A percentile compares a stretch with the other conserved stretches of the same genome.
phyloP scores from a whole-genome alignment of 2,797 vertebrate genomes.

The Phalanger gymnotis region DNA sequence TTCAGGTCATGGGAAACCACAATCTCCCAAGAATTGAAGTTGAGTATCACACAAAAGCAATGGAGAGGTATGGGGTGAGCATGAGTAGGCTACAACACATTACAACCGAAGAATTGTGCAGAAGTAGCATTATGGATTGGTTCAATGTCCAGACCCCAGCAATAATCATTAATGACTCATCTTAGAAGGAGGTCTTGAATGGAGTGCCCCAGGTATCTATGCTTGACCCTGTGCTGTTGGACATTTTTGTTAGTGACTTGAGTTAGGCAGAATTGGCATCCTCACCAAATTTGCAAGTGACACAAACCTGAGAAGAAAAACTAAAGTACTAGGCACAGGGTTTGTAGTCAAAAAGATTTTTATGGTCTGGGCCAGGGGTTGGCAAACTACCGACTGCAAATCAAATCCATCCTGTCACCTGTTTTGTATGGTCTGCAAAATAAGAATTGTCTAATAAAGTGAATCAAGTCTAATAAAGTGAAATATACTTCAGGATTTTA shows the following conservation, averaged over 20 bases:
- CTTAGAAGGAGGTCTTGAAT: neutral
- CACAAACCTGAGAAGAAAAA: neutral
- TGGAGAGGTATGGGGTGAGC: neutral
- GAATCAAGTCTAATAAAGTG: too few species aligned
- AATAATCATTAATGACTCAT: neutral
- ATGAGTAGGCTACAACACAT: neutral
- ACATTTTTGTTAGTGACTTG: neutral
- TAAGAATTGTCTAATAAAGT: too few species aligned
- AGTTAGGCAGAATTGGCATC: neutral
- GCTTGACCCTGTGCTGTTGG: neutral
- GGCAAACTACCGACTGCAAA: neutral
- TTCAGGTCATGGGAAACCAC: neutral
- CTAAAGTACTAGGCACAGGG: neutral
- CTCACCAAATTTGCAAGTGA: neutral
- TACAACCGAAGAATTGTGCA: neutral
- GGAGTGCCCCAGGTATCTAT: neutral
- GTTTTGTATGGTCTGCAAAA: too few species aligned
- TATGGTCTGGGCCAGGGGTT: neutral
- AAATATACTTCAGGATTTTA: too few species aligned
- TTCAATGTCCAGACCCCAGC: neutral
- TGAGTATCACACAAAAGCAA: neutral
- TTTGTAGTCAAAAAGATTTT: too few species aligned
- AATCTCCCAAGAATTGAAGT: neutral
- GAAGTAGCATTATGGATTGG: neutral
- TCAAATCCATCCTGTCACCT: too few species aligned